Conservation (phyloP, 2,888 invertebrate genomes). For the Gortyna flavago region DNA sequence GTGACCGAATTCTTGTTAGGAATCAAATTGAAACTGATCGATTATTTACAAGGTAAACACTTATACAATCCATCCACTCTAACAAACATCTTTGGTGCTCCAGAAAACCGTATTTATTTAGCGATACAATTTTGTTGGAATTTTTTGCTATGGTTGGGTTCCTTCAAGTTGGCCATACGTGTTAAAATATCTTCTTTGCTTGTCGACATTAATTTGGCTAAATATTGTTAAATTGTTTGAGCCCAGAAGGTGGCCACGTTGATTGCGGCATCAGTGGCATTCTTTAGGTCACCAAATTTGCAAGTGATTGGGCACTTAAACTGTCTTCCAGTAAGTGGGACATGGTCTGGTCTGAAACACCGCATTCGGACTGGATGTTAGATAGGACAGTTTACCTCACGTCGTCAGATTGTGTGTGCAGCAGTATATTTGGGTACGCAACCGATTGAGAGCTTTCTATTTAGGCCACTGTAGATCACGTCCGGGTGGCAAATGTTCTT, state of each 20-base stretch:
- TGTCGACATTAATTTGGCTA: neutral
- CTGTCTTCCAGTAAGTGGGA: neutral
- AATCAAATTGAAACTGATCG: slow-evolving; percentile 23
- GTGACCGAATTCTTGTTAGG: neutral
- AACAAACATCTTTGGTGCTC: slow-evolving; percentile 24
- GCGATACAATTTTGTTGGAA: neutral
- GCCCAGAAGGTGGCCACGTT: too few relatives aligned
- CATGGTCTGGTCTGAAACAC: neutral
- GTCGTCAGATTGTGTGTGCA: neutral
- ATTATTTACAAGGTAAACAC: slow-evolving; percentile 19
- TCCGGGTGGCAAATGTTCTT: neutral
- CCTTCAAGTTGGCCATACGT: too few relatives aligned
- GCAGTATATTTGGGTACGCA: neutral
- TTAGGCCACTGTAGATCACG: neutral
- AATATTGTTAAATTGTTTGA: neutral
- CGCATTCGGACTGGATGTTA: too few relatives aligned
- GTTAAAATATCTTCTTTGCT: neutral
- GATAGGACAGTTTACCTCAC: neutral
- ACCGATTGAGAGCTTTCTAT: neutral
- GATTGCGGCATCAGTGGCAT: neutral
- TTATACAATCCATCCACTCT: slow-evolving; percentile 4
- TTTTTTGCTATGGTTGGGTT: neutral
- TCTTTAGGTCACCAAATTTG: neutral
- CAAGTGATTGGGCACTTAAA: neutral
- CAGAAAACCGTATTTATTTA: slow-evolving; percentile 22